These are phyloP conservation scores for Pelecanoides urinatrix DNA, from an alignment of 2,113 vertebrate species.

Conservation along the genomic window DNA sequence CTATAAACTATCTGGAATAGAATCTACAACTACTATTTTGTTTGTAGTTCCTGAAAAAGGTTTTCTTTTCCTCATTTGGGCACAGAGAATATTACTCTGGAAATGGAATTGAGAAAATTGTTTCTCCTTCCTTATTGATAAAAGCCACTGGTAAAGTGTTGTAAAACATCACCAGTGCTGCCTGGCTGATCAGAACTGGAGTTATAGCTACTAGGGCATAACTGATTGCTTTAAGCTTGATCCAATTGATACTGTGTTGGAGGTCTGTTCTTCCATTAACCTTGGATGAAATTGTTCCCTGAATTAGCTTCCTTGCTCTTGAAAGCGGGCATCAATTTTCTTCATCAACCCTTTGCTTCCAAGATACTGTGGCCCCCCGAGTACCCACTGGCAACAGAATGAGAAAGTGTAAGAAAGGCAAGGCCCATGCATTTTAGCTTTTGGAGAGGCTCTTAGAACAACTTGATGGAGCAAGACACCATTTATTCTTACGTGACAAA, in stretches of 20 bases:
- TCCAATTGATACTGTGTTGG: slow-evolving; percentile 55
- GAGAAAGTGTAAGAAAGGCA: background rate
- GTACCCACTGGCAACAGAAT: background rate
- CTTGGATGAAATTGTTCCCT: slow-evolving; percentile 66
- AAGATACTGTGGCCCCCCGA: background rate
- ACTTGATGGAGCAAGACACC: background rate
- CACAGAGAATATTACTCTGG: slow-evolving; percentile 8
- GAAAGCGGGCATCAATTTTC: slow-evolving; percentile 66
- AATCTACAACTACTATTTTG: slow-evolving; percentile 7
- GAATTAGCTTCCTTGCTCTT: slow-evolving; percentile 39
- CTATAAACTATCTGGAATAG: slow-evolving; percentile 27
- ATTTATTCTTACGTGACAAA: background rate
- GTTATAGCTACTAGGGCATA: slow-evolving; percentile 60
- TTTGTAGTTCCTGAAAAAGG: background rate
- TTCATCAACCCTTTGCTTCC: background rate
- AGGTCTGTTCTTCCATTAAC: slow-evolving; percentile 70
- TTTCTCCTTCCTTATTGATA: slow-evolving; percentile 45
- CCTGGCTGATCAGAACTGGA: slow-evolving; percentile 39
- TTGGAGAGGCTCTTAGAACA: background rate
- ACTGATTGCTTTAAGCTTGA: slow-evolving; percentile 59
- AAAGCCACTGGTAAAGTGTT: slow-evolving; percentile 38
- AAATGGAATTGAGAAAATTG: slow-evolving; percentile 28
- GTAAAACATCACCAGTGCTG: slow-evolving; percentile 49
- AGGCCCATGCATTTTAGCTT: background rate
- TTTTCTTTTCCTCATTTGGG: background rate